A percentile compares a stretch with the other conserved stretches of the same genome.
phyloP scores from a whole-genome alignment of 1,140 invertebrate genomes.

The Drosophila pseudoananassae region DNA sequence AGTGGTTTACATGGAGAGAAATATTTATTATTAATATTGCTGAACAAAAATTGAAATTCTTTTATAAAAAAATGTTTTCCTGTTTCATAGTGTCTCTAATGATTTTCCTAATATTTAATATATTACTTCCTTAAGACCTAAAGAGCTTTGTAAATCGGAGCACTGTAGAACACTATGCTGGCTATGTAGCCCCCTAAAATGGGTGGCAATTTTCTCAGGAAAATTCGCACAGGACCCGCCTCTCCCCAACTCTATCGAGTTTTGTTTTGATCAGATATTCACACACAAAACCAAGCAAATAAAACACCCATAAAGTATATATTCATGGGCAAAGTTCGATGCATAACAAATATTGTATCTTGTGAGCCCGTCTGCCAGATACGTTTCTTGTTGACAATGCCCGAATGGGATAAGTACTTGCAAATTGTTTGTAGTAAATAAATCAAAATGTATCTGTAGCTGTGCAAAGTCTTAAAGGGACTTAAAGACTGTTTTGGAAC shows the following conservation, averaged over 20 bases:
- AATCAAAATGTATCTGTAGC: conserved; percentile 37
- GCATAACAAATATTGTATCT: conserved; percentile 66
- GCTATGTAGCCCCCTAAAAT: background rate
- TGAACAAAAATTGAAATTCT: no score
- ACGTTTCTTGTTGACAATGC: conserved; percentile 46
- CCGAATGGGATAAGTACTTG: conserved; percentile 62
- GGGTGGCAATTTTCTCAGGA: conserved; percentile 2
- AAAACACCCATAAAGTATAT: conserved; percentile 28
- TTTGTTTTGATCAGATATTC: conserved; percentile 33
- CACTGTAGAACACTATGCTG: conserved; percentile 7
- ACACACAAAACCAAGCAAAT: conserved; percentile 12
- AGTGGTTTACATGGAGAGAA: conserved; percentile 25
- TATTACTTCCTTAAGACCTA: background rate
- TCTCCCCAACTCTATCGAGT: conserved; percentile 11
- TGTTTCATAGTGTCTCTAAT: no score
- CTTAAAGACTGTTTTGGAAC: background rate
- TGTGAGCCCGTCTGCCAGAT: conserved; percentile 50
- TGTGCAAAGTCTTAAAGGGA: background rate
- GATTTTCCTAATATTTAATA: no score
- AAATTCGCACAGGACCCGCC: background rate
- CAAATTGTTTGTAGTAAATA: conserved; percentile 60
- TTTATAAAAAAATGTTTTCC: background rate
- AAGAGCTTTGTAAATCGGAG: background rate
- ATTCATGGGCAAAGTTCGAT: conserved; percentile 38
- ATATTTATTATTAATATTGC: background rate